Evolutionary conservation across 2,888 invertebrate species (phyloP), one percentile per base, ranked within the genome.

Genomic region (Pristionchus maxplancki): DNA sequence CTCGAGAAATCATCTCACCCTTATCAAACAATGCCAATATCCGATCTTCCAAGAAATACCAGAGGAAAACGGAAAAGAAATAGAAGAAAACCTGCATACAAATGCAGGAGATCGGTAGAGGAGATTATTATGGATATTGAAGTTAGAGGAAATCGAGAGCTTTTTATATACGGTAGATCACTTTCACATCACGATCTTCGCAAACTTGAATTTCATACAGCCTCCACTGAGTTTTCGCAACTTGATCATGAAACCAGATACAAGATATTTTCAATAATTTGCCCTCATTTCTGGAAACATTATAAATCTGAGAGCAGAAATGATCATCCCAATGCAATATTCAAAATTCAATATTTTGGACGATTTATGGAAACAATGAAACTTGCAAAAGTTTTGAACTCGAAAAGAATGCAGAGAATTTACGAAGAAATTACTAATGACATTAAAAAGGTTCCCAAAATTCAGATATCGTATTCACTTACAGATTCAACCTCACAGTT

Each of bases 81-180:
- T 6, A 28, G 37, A 82, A 82, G 64, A 24, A 64, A 64, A 64
- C 64, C 64, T 5, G 28, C 64, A 64, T 31, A 31, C 20, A 64
- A 64, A 64, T 64, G 64, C 31, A 64, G 2, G 31, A 31, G 15
- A 13, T 11, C 28, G 40, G 24, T 40, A 40, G n/a, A 81, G 5
- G 28, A 82, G 6, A 48, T 82, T 3, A 50, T 82, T 13, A 28
- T 20, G 13, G 50, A 82, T 13, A 50, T 82, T 11, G 37, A 28
- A 4, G 17, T 82, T 24, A 28, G 28, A 5, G 53, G 40, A 2
- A 50, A 6, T 17, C 8, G 50, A 15, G 82, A 82, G n/a, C 82
- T 82, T 50, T 82, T 82, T 28, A 50, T 82, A 50, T 50, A 50
- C 17, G 82, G 82, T 50, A 82, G 82, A 82, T 82, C 82, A 6